Evolutionary conservation across 2,888 invertebrate genomes (phyloP).

Genomic region (Campoletis raptor): DNA sequence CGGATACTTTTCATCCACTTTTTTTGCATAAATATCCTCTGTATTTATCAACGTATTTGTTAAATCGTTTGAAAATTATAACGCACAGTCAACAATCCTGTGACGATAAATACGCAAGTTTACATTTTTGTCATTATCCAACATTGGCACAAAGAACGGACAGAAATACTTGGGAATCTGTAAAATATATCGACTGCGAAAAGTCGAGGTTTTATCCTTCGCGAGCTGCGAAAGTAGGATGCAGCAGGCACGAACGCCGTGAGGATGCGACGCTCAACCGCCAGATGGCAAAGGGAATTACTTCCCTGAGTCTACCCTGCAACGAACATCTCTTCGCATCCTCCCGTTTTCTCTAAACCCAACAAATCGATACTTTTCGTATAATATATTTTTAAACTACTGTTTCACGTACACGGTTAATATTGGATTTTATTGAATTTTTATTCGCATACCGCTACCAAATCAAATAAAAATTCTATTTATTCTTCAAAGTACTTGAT

Average conservation of each 20-base stretch:
- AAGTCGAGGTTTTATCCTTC: conserved; percentile 73
- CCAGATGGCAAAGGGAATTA: conserved; percentile 83
- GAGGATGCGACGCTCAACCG: conserved; percentile 79
- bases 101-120: conserved; percentile 16
- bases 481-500: background rate
- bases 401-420: background rate
- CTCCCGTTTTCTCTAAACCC: background rate
- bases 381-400: conserved; percentile 16
- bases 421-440: background rate
- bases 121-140: conserved; percentile 39
- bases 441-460: background rate
- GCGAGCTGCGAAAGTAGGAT: conserved; percentile 72
- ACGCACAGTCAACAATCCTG: background rate
- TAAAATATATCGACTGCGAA: conserved; percentile 82
- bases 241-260: conserved; percentile 75
- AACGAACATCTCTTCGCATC: conserved; percentile 47
- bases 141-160: conserved; percentile 39
- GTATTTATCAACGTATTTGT: background rate
- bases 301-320: conserved; percentile 72
- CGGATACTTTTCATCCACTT: conserved; percentile 5
- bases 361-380: conserved; percentile 30
- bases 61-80: background rate
- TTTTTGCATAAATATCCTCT: conserved; percentile 3
- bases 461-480: background rate
- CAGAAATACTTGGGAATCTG: conserved; percentile 38